Conservation (phyloP, 2,797 vertebrate genomes). For the Pachyuromys duprasi region DNA sequence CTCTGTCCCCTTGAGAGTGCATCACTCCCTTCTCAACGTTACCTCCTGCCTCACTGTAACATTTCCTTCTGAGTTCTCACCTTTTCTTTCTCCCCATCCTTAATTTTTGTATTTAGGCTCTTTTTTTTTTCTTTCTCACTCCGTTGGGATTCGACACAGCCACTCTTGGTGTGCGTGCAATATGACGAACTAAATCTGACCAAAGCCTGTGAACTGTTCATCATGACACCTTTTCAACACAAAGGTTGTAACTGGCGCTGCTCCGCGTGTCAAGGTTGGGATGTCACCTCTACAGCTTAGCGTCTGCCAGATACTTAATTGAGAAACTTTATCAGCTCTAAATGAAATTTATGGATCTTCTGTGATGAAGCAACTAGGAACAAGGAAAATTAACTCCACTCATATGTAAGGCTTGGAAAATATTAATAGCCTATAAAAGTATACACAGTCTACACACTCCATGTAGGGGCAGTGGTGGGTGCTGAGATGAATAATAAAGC, state of each 20-base stretch:
- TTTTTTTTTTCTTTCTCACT: background rate
- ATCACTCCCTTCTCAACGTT: slow-evolving; percentile 32
- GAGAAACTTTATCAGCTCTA: slow-evolving; percentile 46
- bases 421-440: background rate
- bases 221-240: background rate
- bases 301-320: background rate
- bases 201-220: slow-evolving; percentile 37
- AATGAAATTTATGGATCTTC: background rate
- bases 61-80: slow-evolving; percentile 42
- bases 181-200: background rate
- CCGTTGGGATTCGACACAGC: background rate
- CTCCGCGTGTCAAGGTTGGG: background rate
- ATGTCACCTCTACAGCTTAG: slow-evolving; percentile 18
- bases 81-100: background rate
- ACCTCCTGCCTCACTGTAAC: background rate
- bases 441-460: background rate
- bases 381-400: slow-evolving; percentile 26
- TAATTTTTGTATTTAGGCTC: slow-evolving; percentile 15
- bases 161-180: background rate
- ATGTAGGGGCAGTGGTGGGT: background rate
- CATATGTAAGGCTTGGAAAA: background rate
- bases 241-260: background rate
- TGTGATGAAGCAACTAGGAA: slow-evolving; percentile 32
- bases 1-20: background rate
- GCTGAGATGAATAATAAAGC: background rate